Conservation (phyloP, 2,888 invertebrate species). For the Oxycera nigricornis region DNA sequence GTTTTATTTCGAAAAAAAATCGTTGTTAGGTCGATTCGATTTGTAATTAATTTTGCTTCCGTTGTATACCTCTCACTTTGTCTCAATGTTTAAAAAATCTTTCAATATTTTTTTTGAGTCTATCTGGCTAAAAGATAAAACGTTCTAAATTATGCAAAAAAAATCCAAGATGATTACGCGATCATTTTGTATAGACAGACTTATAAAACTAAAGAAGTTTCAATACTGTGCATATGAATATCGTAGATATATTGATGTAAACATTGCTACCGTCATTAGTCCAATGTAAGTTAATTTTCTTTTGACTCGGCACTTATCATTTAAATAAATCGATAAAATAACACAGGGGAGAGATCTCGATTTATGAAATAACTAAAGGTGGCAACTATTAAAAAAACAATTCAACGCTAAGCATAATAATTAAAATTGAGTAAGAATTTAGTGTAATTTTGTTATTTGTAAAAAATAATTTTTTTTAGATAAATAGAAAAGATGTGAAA, state of each 20-base stretch:
- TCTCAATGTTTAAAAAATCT: background rate
- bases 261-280: no score
- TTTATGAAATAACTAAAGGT: background rate
- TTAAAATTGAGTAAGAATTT: constrained; percentile 37
- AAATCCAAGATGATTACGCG: background rate
- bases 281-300: no score
- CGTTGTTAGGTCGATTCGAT: no score
- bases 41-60: background rate
- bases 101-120: background rate
- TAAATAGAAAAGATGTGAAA: constrained; percentile 18
- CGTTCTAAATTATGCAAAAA: background rate
- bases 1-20: no score
- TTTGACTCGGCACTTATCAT: background rate
- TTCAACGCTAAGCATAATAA: constrained; percentile 38
- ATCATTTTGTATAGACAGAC: background rate
- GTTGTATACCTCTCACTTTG: background rate
- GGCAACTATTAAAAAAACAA: constrained; percentile 4
- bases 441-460: constrained; percentile 45
- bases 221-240: background rate
- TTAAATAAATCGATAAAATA: background rate
- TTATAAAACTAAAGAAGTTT: background rate
- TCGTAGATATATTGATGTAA: no score
- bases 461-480: constrained; percentile 42
- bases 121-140: background rate
- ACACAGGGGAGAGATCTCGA: background rate